phyloP scores from a whole-genome alignment of 2,888 invertebrate species.

The Acanthosepion pharaonis region DNA sequence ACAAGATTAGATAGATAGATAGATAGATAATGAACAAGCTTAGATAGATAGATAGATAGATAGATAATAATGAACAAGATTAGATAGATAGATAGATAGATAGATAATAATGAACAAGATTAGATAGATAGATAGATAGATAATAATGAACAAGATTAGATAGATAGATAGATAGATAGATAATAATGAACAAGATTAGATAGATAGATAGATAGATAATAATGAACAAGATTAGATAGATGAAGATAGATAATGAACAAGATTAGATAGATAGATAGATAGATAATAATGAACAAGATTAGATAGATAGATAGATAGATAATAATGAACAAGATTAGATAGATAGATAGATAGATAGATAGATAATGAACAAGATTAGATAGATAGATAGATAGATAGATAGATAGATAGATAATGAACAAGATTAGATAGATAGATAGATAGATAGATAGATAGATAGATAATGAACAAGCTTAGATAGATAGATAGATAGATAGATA shows the following conservation, averaged over 20 bases:
- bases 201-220: not conserved
- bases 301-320: not conserved
- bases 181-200: too few species aligned
- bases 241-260: constrained; percentile 4
- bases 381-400: not conserved
- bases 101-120: too few species aligned
- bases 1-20: not conserved
- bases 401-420: not conserved
- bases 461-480: too few species aligned
- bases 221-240: too few species aligned
- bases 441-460: not conserved
- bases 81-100: not conserved
- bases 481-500: not conserved
- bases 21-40: too few species aligned
- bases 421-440: not conserved
- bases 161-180: not conserved
- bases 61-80: too few species aligned
- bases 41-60: not conserved
- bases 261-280: not conserved
- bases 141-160: too few species aligned
- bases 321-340: too few species aligned
- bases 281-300: too few species aligned
- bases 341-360: not conserved
- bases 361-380: too few species aligned
- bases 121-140: not conserved